Percentiles rank a stretch among this genome's conserved stretches.
These are phyloP conservation scores for Mola mola DNA, from an alignment of 2,113 vertebrate species.

Conservation along the genomic window DNA sequence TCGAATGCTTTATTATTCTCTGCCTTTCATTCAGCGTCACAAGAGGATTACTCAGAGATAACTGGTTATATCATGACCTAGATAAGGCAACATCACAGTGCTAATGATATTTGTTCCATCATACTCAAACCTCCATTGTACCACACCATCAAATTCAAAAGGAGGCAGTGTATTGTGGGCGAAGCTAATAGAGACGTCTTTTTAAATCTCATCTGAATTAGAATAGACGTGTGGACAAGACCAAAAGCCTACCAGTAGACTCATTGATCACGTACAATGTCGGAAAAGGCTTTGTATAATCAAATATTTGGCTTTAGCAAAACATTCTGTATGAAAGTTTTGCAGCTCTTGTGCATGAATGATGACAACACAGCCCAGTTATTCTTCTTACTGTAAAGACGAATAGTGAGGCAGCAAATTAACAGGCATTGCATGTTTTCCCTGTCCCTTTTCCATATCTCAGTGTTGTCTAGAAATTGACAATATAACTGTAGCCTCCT, in stretches of 20 bases:
- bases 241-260: constrained; percentile 4
- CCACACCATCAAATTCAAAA: constrained; percentile 62
- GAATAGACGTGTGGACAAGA: constrained; percentile 30
- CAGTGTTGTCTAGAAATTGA: neutral
- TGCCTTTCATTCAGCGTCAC: constrained; percentile 72
- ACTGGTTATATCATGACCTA: constrained; percentile 82
- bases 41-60: constrained; percentile 74
- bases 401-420: neutral
- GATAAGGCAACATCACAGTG: constrained; percentile 79
- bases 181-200: constrained; percentile 68
- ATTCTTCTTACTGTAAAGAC: no score
- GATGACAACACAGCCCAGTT: neutral
- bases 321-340: constrained; percentile 12
- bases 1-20: constrained; percentile 73
- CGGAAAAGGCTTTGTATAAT: neutral
- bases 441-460: neutral
- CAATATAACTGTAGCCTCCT: constrained; percentile 3
- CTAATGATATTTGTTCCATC: constrained; percentile 75
- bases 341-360: neutral
- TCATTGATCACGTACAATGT: constrained; percentile 19
- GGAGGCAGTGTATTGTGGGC: constrained; percentile 43
- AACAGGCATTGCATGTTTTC: neutral
- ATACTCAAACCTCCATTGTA: constrained; percentile 47
- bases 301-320: constrained; percentile 26
- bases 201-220: constrained; percentile 49